Evolutionary conservation across 2,888 invertebrate genomes (phyloP).

Genomic region (Amorpha juglandis): DNA sequence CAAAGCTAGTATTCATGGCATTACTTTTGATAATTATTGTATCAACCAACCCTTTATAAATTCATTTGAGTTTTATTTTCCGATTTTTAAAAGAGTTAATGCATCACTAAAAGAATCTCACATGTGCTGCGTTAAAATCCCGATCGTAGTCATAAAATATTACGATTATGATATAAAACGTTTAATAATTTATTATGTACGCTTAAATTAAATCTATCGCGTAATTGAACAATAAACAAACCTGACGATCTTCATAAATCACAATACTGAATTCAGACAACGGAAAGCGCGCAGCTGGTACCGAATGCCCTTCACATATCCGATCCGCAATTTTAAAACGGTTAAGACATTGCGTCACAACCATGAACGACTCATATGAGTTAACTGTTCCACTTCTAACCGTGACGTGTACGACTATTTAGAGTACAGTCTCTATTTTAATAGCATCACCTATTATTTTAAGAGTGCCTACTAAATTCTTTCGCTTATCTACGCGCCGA

Average conservation of each 20-base stretch:
- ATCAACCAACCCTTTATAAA: no score
- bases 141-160: background rate
- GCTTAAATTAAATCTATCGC: background rate
- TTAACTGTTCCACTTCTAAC: constrained; percentile 62
- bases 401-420: constrained; percentile 74
- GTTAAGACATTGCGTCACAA: constrained; percentile 55
- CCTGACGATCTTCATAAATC: constrained; percentile 7
- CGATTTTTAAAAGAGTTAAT: no score
- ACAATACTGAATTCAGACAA: constrained; percentile 17
- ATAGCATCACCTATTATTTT: constrained; percentile 76
- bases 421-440: constrained; percentile 67
- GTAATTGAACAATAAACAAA: background rate
- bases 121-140: background rate
- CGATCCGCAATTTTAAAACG: constrained; percentile 33
- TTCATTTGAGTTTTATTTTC: no score
- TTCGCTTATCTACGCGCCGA: constrained; percentile 43
- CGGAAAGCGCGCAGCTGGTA: background rate
- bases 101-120: no score
- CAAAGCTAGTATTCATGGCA: no score
- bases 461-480: constrained; percentile 67
- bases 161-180: background rate
- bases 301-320: constrained; percentile 2
- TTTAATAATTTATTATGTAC: constrained; percentile 15
- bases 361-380: constrained; percentile 48
- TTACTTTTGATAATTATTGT: no score